These are phyloP conservation scores for Clarias macrocephalus DNA, from an alignment of 2,113 vertebrate species.

Conservation along the genomic window DNA sequence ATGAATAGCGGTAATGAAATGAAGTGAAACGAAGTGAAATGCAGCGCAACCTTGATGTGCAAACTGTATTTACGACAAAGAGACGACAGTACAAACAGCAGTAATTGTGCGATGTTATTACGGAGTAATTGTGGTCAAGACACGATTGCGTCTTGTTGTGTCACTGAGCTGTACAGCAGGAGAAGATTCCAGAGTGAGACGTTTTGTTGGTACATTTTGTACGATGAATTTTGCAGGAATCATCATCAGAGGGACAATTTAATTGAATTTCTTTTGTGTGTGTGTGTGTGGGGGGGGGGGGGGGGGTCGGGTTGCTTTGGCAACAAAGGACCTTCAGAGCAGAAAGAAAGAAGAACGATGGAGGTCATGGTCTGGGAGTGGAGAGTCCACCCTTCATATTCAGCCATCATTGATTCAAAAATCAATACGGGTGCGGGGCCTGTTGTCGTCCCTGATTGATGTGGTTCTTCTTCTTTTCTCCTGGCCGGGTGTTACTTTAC, in stretches of 20 bases:
- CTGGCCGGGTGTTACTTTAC: constrained; percentile 49
- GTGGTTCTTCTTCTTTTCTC: constrained; percentile 28
- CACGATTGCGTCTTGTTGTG: no score
- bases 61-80: no score
- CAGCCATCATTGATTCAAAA: constrained; percentile 48
- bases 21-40: no score
- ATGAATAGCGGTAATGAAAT: no score
- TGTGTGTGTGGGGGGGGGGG: no score
- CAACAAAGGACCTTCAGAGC: constrained; percentile 21
- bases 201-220: background rate
- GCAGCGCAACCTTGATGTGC: no score
- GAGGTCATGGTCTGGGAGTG: constrained; percentile 38
- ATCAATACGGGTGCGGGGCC: constrained; percentile 35
- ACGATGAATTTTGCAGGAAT: background rate
- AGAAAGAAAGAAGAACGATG: constrained; percentile 22
- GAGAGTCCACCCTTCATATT: constrained; percentile 30
- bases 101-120: no score
- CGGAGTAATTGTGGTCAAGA: no score
- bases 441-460: constrained; percentile 35
- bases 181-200: background rate
- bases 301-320: background rate
- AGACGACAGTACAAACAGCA: no score
- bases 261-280: no score
- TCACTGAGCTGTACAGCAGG: background rate
- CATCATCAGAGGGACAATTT: no score